phyloP scores from a whole-genome alignment of 2,888 invertebrate species.

The Nomada ruficornis region DNA sequence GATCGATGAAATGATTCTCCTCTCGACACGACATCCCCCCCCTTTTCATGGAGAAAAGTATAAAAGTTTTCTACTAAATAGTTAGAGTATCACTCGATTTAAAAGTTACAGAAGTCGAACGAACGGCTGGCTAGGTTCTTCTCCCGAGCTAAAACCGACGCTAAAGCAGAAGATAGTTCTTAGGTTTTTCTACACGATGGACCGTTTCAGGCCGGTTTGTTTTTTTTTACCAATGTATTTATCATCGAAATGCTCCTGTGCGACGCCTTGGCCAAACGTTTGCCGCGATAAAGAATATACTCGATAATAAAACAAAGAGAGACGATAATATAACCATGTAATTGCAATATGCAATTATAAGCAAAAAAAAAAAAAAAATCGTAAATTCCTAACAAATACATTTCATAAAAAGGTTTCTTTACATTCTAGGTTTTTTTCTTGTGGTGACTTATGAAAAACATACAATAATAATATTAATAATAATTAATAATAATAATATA shows the following conservation, averaged over 20 bases:
- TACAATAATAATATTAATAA: slow-evolving; percentile 70
- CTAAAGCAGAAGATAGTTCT: slow-evolving; percentile 74
- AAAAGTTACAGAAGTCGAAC: slow-evolving; percentile 52
- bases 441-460: slow-evolving; percentile 74
- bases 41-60: slow-evolving; percentile 36
- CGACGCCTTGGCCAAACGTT: slow-evolving; percentile 63
- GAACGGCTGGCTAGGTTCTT: slow-evolving; percentile 11
- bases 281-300: slow-evolving; percentile 59
- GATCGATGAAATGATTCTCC: slow-evolving; percentile 20
- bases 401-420: slow-evolving; percentile 79
- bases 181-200: slow-evolving; percentile 36
- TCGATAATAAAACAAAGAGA: slow-evolving; percentile 78
- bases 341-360: slow-evolving; percentile 78
- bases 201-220: not conserved
- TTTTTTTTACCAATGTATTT: slow-evolving; percentile 55
- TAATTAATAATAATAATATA: slow-evolving; percentile 64
- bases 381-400: slow-evolving; percentile 80
- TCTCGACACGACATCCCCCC: slow-evolving; percentile 23
- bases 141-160: slow-evolving; percentile 51
- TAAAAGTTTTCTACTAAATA: slow-evolving; percentile 24
- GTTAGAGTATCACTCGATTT: slow-evolving; percentile 24
- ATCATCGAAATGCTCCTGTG: slow-evolving; percentile 48
- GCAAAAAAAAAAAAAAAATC: slow-evolving; percentile 64
- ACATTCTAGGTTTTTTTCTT: slow-evolving; percentile 70
- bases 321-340: slow-evolving; percentile 78